phyloP scores from a whole-genome alignment of 2,113 vertebrate species.

The Thryonomys swinderianus region DNA sequence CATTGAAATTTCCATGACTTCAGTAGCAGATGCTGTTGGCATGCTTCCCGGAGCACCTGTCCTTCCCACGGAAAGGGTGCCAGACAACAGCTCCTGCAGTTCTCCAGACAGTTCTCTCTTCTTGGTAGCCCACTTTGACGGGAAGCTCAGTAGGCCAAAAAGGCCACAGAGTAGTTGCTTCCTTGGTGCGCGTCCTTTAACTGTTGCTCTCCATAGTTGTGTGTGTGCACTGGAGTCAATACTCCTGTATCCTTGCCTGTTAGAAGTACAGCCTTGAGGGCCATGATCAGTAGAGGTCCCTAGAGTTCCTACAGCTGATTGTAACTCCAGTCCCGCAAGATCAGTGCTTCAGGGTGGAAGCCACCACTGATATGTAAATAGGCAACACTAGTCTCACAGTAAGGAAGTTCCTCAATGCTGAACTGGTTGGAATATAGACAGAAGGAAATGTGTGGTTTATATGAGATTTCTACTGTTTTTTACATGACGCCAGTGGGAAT shows the following conservation, averaged over 20 bases:
- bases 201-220: background rate
- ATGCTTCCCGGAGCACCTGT: background rate
- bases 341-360: background rate
- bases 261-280: background rate
- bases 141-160: background rate
- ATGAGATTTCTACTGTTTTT: background rate
- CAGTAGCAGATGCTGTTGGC: background rate
- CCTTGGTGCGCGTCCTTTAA: background rate
- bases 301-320: background rate
- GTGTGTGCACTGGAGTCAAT: background rate
- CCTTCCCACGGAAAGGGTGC: background rate
- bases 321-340: background rate
- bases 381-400: background rate
- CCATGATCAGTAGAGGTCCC: background rate
- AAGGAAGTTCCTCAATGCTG: background rate
- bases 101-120: background rate
- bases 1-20: background rate
- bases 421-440: background rate
- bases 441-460: background rate
- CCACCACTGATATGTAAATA: background rate
- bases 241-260: background rate
- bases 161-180: background rate
- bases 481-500: background rate
- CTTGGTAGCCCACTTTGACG: background rate
- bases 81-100: background rate